Evolutionary conservation across 92 coral and sea anemone genomes (phyloP), one percentile per base, ranked within the genome.

Genomic region (Zoanthus solanderi): DNA sequence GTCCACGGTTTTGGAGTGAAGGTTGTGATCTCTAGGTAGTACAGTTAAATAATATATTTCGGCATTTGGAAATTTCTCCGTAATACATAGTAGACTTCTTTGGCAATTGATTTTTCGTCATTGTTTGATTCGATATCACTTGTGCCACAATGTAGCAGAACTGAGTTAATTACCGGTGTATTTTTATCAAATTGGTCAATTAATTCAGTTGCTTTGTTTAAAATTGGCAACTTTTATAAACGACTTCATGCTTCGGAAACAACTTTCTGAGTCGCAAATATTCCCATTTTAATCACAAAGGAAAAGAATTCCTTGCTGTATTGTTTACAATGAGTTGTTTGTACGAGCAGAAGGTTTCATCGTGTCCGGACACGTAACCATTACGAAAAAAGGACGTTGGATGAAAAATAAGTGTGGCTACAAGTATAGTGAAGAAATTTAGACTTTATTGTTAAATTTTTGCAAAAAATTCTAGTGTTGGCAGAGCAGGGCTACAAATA

Each of bases 231-330:
- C 76, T 5, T n/a, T 56, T 58, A 45, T 80, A 80, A 46, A 67
- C 10, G 31, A 67, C 73, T 71, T 71, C 44, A 16, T 31, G 75
- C 31, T 71, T 71, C 42, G 75, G 17, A 34, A 71, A 71, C 75
- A 71, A 13, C 75, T 71, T 71, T 71, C 75, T 71, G 75, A 71
- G 75, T 31, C 75, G 45, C 18, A 81, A 14, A 31, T 31, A 63
- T 81, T 81, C 30, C 52, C 86, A 81, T 81, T 81, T 28, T 75
- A 81, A 30, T 81, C 86, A 65, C 86, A 81, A 29, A 81, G 74
- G 53, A 81, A 71, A 71, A 71, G 42, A 71, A 71, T 71, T 71
- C 16, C 16, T 71, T 30, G 75, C 17, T 71, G 28, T 71, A 15
- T 71, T 71, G 75, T 71, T 71, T 12, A 71, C 30, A 16, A 71